Conservation (phyloP, 2,113 vertebrate genomes). For the Progne subis region DNA sequence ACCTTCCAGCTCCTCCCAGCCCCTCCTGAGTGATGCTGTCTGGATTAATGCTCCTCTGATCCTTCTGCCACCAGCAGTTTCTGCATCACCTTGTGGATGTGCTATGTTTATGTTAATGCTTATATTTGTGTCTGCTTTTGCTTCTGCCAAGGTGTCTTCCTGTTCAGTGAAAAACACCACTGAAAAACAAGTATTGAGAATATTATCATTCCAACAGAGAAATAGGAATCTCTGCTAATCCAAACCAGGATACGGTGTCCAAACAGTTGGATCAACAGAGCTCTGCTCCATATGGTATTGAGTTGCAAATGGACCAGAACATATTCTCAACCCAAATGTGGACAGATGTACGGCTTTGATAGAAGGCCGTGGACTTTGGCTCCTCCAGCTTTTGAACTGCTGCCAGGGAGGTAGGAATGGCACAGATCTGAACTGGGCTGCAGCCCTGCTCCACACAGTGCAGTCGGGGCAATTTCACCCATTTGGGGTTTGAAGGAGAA, state of each 20-base stretch:
- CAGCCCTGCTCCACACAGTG: background rate
- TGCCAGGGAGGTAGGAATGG: background rate
- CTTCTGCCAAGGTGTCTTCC: background rate
- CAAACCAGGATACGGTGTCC: background rate
- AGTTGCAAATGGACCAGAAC: background rate
- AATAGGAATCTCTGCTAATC: background rate
- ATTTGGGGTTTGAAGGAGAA: background rate
- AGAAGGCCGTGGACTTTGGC: background rate
- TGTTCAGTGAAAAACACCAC: background rate
- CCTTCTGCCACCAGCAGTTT: background rate
- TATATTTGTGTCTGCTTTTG: background rate
- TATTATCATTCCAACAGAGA: background rate
- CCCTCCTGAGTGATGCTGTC: accelerated
- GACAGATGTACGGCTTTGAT: background rate
- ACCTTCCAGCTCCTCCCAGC: background rate
- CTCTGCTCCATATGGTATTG: background rate
- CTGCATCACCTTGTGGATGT: background rate
- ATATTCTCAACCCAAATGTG: background rate
- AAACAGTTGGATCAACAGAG: background rate
- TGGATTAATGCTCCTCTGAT: background rate
- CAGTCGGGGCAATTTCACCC: background rate
- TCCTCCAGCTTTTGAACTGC: background rate
- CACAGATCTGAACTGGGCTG: background rate
- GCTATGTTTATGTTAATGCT: background rate
- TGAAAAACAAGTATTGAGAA: background rate